phyloP scores from a whole-genome alignment of 2,113 vertebrate genomes.

The Corythornis vintsioides region DNA sequence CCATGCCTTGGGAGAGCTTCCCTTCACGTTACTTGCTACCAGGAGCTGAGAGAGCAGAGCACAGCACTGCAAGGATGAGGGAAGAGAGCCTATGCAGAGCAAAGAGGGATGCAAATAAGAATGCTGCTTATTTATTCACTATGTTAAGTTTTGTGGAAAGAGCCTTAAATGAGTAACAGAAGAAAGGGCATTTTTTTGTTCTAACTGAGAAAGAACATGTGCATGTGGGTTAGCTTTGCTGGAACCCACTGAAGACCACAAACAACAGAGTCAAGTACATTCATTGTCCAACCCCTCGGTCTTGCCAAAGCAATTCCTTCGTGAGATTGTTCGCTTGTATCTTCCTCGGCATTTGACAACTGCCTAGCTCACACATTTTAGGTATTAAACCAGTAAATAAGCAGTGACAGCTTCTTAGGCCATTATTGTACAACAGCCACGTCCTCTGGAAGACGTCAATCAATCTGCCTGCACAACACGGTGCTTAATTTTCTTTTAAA shows the following conservation, averaged over 20 bases:
- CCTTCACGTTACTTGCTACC: background rate
- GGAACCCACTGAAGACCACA: background rate
- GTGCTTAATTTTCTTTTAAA: background rate
- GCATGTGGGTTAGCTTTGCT: background rate
- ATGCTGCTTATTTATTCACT: fast-evolving
- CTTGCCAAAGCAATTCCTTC: background rate
- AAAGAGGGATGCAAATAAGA: background rate
- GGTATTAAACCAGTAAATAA: conserved; percentile 28
- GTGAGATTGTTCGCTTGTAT: background rate
- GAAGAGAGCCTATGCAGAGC: background rate
- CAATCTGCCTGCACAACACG: background rate
- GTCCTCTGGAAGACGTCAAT: conserved; percentile 21
- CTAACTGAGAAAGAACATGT: background rate
- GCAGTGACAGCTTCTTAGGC: conserved; percentile 17
- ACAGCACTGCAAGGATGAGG: background rate
- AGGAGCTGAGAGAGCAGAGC: background rate
- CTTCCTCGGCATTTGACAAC: background rate
- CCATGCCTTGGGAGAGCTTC: background rate
- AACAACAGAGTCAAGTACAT: background rate
- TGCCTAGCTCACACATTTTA: background rate
- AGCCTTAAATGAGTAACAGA: background rate
- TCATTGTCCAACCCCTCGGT: background rate
- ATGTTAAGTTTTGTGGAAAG: background rate
- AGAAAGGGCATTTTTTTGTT: background rate
- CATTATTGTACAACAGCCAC: background rate